phyloP scores from a whole-genome alignment of 1,140 invertebrate genomes.

The Diachasmimorpha longicaudata region DNA sequence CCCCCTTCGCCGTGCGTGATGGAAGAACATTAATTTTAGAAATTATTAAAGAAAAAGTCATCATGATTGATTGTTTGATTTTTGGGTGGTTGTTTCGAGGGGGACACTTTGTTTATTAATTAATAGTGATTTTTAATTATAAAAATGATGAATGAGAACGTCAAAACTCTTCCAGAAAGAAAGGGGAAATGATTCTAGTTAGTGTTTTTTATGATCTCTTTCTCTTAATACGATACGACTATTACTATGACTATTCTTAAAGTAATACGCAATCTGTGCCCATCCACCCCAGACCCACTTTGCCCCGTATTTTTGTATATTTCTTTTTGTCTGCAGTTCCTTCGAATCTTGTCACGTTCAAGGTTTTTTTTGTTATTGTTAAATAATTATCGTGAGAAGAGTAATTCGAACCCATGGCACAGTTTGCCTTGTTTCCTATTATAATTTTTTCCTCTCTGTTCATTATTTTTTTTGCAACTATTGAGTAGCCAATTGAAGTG shows the following conservation, averaged over 20 bases:
- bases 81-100: constrained; percentile 3
- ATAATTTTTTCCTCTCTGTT: constrained; percentile 33
- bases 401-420: constrained; percentile 32
- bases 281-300: constrained; percentile 20
- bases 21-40: constrained; percentile 5
- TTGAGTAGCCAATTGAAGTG: constrained; percentile 40
- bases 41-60: constrained; percentile 1
- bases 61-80: neutral
- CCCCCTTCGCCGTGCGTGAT: constrained; percentile 23
- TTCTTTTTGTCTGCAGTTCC: constrained; percentile 41
- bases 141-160: constrained; percentile 28
- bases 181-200: constrained; percentile 59
- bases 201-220: constrained; percentile 65
- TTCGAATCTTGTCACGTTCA: neutral
- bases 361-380: neutral
- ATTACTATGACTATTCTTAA: constrained; percentile 48
- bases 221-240: constrained; percentile 55
- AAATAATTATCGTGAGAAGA: neutral
- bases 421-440: constrained; percentile 37
- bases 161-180: constrained; percentile 58
- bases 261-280: constrained; percentile 59
- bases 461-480: constrained; percentile 27
- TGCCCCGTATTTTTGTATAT: constrained; percentile 51
- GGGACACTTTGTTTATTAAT: constrained; percentile 52
- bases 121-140: constrained; percentile 55